These are phyloP conservation scores for Melieria crassipennis DNA, from an alignment of 2,888 invertebrate genomes.

Conservation along the genomic window DNA sequence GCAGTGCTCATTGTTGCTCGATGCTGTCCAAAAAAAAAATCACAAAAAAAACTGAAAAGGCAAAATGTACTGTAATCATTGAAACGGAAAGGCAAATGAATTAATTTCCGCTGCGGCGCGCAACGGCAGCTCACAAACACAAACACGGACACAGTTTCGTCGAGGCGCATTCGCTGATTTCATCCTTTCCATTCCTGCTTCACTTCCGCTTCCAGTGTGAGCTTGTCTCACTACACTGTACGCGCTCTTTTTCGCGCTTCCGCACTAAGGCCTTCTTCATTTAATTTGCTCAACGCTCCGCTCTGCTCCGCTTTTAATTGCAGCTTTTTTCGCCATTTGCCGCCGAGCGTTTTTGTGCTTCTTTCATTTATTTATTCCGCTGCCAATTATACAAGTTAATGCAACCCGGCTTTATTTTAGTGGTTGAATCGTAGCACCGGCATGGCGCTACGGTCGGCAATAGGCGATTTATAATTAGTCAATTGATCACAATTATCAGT, in stretches of 20 bases:
- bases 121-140: neutral
- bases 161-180: neutral
- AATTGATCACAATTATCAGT: too few species aligned
- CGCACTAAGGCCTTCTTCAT: too few species aligned
- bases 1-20: neutral
- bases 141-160: neutral
- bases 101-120: neutral
- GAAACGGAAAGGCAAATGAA: constrained; percentile 1
- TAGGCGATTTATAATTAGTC: too few species aligned
- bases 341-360: neutral
- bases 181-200: neutral
- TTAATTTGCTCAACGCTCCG: too few species aligned
- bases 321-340: neutral
- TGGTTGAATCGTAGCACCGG: too few species aligned
- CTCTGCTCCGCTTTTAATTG: neutral
- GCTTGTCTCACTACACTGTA: neutral
- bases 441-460: too few species aligned
- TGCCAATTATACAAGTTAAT: too few species aligned
- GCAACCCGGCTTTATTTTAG: too few species aligned
- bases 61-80: neutral
- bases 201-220: neutral
- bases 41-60: neutral
- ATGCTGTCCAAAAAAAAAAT: neutral
- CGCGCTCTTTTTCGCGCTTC: neutral
- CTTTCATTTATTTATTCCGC: neutral